Conservation (phyloP, 2,888 invertebrate genomes). For the Petrophora chlorosata region DNA sequence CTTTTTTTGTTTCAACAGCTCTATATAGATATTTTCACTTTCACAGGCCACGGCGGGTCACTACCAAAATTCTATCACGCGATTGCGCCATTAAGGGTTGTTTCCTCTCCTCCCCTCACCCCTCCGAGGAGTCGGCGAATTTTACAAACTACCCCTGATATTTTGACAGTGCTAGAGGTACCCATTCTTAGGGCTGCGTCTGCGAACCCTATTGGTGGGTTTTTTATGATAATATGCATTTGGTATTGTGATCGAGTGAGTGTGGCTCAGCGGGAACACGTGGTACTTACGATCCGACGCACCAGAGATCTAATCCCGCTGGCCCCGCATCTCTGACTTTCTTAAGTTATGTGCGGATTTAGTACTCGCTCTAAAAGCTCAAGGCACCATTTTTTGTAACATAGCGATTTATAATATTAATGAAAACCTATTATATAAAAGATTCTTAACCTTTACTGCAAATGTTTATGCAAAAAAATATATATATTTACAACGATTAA, state of each 20-base stretch:
- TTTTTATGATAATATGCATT: conserved; percentile 11
- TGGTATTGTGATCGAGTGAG: not conserved
- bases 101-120: conserved; percentile 53
- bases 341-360: no score
- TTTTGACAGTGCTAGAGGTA: conserved; percentile 53
- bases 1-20: conserved; percentile 54
- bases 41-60: conserved; percentile 77
- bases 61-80: conserved; percentile 84
- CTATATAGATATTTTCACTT: conserved; percentile 77
- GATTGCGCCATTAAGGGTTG: conserved; percentile 81
- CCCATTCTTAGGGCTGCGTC: conserved; percentile 42
- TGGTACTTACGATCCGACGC: no score
- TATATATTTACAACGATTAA: no score
- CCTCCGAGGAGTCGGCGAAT: conserved; percentile 70
- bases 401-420: no score
- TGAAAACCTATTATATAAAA: no score
- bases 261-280: no score
- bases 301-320: no score
- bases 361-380: no score
- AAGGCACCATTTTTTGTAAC: no score
- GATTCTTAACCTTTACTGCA: no score
- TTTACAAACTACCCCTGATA: conserved; percentile 75
- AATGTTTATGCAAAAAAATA: no score
- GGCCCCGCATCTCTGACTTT: no score
- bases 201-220: conserved; percentile 12